Evolutionary conservation across 2,797 vertebrate species (phyloP).

Genomic region (Enteromius anoplus): DNA sequence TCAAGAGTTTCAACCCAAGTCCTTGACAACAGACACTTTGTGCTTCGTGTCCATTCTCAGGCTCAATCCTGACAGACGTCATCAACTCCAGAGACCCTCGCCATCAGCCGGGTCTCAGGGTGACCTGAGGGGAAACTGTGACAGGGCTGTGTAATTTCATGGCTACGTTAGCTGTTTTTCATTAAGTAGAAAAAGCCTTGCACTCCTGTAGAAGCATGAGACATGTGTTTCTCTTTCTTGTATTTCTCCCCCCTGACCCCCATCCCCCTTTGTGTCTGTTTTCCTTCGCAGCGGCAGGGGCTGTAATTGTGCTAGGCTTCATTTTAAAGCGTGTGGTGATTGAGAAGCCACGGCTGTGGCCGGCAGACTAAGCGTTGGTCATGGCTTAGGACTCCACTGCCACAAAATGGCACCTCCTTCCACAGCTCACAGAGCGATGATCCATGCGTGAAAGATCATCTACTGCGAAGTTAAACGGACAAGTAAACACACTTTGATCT

Average conservation of each 20-base stretch:
- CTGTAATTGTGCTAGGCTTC: slow-evolving; percentile 56
- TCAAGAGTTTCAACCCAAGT: slow-evolving; percentile 24
- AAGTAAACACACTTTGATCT: slow-evolving; percentile 41
- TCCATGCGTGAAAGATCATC: slow-evolving; percentile 39
- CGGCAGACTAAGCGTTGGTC: slow-evolving; percentile 42
- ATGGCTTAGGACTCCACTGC: slow-evolving; percentile 36
- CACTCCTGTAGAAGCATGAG: slow-evolving; percentile 22
- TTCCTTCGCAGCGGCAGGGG: slow-evolving; percentile 43
- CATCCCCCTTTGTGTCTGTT: slow-evolving; percentile 36
- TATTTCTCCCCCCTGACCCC: slow-evolving; percentile 1
- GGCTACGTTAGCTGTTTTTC: slow-evolving; percentile 32
- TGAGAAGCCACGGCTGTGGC: slow-evolving; percentile 54
- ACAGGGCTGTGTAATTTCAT: slow-evolving; percentile 41
- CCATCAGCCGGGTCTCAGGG: neutral
- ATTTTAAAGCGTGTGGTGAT: slow-evolving; percentile 58
- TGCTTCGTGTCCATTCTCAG: slow-evolving; percentile 10
- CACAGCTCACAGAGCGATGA: slow-evolving; percentile 21
- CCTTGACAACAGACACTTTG: slow-evolving; percentile 21
- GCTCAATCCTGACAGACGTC: slow-evolving; percentile 30
- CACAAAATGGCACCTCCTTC: slow-evolving; percentile 36
- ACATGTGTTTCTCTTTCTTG: slow-evolving; percentile 40
- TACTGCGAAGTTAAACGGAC: slow-evolving; percentile 32
- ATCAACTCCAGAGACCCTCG: slow-evolving; percentile 36
- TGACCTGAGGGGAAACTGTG: slow-evolving; percentile 37
- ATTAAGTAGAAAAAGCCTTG: slow-evolving; percentile 47